These are phyloP conservation scores for Bubo scandiacus DNA, from an alignment of 2,113 vertebrate species.

Conservation along the genomic window DNA sequence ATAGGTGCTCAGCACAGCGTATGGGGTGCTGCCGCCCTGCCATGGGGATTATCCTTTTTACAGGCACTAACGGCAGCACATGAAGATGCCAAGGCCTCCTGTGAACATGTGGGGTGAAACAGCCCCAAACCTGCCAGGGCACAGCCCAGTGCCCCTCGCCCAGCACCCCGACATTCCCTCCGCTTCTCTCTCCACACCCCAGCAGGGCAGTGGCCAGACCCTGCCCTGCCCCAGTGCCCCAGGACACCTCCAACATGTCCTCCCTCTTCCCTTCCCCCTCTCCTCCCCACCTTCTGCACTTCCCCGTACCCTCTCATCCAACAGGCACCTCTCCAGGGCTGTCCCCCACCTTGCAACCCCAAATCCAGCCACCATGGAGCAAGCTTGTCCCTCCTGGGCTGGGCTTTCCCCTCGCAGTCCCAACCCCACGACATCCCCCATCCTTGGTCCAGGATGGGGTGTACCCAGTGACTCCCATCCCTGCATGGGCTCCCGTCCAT, in stretches of 20 bases:
- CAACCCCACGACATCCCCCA: background rate
- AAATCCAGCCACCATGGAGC: background rate
- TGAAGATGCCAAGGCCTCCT: background rate
- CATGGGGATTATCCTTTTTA: background rate
- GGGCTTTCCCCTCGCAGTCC: background rate
- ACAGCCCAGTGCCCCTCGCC: background rate
- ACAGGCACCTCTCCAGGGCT: background rate
- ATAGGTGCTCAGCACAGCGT: background rate
- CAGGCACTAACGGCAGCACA: constrained; percentile 16
- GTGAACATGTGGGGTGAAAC: background rate
- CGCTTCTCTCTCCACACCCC: background rate
- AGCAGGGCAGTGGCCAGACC: background rate
- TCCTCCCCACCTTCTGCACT: background rate
- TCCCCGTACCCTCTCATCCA: background rate
- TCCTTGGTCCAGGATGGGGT: background rate
- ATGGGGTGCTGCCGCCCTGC: background rate
- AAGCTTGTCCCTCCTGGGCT: background rate
- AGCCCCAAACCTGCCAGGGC: background rate
- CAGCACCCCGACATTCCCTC: background rate
- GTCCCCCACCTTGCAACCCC: background rate
- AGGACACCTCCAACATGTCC: background rate
- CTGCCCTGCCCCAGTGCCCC: background rate
- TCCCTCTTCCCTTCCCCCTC: background rate
- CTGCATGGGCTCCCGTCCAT: rapidly evolving
- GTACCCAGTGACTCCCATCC: background rate